Evolutionary conservation across 2,113 vertebrate genomes (phyloP), one percentile per base, ranked within the genome.

Genomic region (Zosterops japonicus): DNA sequence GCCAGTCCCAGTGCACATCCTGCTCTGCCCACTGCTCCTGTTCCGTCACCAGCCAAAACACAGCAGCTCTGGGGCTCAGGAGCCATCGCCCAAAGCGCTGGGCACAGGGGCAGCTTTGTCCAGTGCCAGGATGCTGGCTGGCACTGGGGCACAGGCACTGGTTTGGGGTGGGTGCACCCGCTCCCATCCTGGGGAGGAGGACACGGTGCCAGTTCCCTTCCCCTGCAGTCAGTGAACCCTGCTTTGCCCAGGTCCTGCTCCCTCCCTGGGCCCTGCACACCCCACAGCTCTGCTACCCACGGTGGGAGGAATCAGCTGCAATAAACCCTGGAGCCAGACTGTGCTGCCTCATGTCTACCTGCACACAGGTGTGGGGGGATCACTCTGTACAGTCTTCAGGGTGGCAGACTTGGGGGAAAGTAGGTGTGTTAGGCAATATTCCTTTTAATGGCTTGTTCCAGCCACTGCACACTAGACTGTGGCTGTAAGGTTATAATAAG

Each of bases 241-340:
- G 93, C 93, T 96, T 95, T 78, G 87, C 56, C 81, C 79, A 33
- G 78, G 70, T 64, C 64, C 67, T 7, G 41, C 72, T 81, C 46
- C 68, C 63, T 60, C 63, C 71, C 47, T 1, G 3, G 42, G 49
- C 72, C 72, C 59, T 2, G 0, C 13, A 55, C 2, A 8, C 57
- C 79, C 53, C 93, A 59, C 57, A 94, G 59, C 79, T 90, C 85
- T 83, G 86, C 75, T 76, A 35, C 8, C 83, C 93, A 7, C 0
- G 16, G 33, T 39, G 75, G 49, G 61, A 93, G 75, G 79, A 88
- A 71, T 63, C 79, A 88, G 53, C 86, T 83, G 72, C 87, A 95
- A 96, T 96, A 96, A 94, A 96, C 50, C 64, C 74, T 78, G 77
- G 87, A 95, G 83, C 56, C 95, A 96, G 65, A 82, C 42, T 21